Base-by-base conservation (phyloP, 2,113 vertebrate genomes). In the Thermophis baileyi region DNA sequence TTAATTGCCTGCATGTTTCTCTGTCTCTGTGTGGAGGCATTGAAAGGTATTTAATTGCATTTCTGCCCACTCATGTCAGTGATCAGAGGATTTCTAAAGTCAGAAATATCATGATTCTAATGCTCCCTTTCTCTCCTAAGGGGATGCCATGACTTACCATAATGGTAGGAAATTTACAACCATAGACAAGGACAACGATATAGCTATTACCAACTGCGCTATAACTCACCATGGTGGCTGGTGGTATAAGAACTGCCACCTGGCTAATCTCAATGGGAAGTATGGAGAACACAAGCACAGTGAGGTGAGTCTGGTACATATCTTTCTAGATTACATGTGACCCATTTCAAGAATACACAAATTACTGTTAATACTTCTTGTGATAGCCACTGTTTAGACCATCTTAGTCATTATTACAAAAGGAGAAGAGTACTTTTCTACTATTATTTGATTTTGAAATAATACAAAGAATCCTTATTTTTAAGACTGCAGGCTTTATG, bases 231-330 rank as follows among this genome's bases (percentile, higher is more conserved):
- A 98, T 0, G 98, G 99, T 0, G 97, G 98, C 0, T 99, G 98
- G 98, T 99, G 98, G 98, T 99, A 98, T 96, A 98, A 98, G 95
- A 99, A 98, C 97, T 99, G 99, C 96, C 98, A 99, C 93, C 94
- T 99, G 95, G 98, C 98, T 93, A 99, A 98, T 95, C 98, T 98
- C 91, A 99, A 97, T 0, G 98, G 98, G 51, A 98, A 97, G 96
- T 98, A 98, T 0, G 97, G 98, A 27, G 98, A 99, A 96, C 98
- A 44, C 94, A 98, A 97, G 60, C 98, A 99, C 94, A 99, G 98
- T 0, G 94, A 98, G 98, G 98, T 99, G 97, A 97, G 98, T 35
- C 30, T 44, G 35, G 18, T 81, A 81, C 18, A 44, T 22, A 81
- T 22, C 74, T 81, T 20, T 81, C 35, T 81, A 81, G n/a, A 40